Conservation (phyloP, 2,888 invertebrate genomes). For the Laspeyria flexula region DNA sequence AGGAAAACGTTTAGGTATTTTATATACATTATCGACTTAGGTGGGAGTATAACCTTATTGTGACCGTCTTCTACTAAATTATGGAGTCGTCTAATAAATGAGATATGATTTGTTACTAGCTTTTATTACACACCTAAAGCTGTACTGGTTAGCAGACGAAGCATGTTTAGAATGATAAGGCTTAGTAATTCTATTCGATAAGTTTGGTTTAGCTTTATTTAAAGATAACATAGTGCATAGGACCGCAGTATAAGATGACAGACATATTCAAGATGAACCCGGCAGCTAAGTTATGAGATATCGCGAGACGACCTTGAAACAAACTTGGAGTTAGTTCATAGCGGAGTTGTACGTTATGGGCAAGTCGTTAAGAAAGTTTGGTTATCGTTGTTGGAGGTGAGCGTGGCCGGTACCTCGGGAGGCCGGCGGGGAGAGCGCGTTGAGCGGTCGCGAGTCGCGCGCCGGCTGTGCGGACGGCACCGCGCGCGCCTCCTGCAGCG, state of each 20-base stretch:
- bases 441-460: constrained; percentile 76
- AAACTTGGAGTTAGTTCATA: constrained; percentile 78
- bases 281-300: constrained; percentile 60
- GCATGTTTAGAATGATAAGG: constrained; percentile 45
- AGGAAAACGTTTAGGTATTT: constrained; percentile 79
- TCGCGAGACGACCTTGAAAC: constrained; percentile 79
- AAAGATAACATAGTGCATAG: constrained; percentile 33
- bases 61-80: constrained; percentile 65
- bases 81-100: constrained; percentile 68
- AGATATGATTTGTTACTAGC: constrained; percentile 65
- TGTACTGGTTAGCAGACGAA: constrained; percentile 37
- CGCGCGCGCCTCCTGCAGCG: constrained; percentile 91
- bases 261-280: constrained; percentile 53
- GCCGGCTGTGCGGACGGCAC: constrained; percentile 81
- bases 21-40: constrained; percentile 73
- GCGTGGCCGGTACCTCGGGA: constrained; percentile 88
- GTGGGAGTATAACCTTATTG: constrained; percentile 63
- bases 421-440: constrained; percentile 91
- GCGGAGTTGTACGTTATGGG: constrained; percentile 75
- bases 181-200: constrained; percentile 23
- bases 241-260: constrained; percentile 46
- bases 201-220: constrained; percentile 32
- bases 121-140: constrained; percentile 42
- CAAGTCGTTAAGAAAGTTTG: constrained; percentile 82
- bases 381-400: constrained; percentile 66